Percentiles rank a stretch among this genome's conserved stretches.
Conservation (phyloP, 2,797 vertebrate species). For the Toxotes lorentzi region DNA sequence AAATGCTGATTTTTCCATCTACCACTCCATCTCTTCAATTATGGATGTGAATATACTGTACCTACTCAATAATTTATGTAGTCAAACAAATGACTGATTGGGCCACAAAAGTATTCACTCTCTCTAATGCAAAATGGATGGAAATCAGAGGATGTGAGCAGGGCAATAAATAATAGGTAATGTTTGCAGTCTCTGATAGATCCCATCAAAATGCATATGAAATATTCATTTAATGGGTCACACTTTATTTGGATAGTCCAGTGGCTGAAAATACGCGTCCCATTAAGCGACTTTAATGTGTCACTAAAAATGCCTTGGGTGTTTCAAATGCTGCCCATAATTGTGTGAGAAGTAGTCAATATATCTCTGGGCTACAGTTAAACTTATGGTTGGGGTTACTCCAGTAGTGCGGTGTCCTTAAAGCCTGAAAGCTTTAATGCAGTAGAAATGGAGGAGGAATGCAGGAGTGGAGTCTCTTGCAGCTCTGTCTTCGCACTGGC, state of each 20-base stretch:
- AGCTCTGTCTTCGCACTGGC: constrained; percentile 68
- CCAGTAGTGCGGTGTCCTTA: constrained; percentile 51
- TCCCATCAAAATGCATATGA: constrained; percentile 70
- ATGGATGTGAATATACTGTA: constrained; percentile 69
- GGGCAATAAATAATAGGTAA: constrained; percentile 64
- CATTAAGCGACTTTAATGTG: constrained; percentile 66
- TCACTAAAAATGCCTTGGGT: constrained; percentile 64
- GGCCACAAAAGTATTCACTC: constrained; percentile 60
- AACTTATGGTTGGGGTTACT: constrained; percentile 58
- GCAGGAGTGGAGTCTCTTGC: constrained; percentile 60
- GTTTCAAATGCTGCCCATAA: constrained; percentile 66
- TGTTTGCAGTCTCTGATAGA: constrained; percentile 60
- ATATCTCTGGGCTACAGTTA: constrained; percentile 62
- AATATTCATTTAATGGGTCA: constrained; percentile 72
- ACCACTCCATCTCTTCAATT: constrained; percentile 49
- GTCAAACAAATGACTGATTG: constrained; percentile 66
- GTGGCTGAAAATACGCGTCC: constrained; percentile 56
- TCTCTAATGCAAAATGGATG: constrained; percentile 58
- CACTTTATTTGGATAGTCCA: constrained; percentile 69
- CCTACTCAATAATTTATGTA: constrained; percentile 64
- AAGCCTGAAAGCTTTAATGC: constrained; percentile 69
- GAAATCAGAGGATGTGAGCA: constrained; percentile 43
- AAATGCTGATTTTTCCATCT: constrained; percentile 58
- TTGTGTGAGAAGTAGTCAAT: constrained; percentile 51
- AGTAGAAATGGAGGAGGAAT: constrained; percentile 57